Evolutionary conservation across 1,140 invertebrate genomes (phyloP), one percentile per base, ranked within the genome.

Genomic region (Dendrolimus punctatus): DNA sequence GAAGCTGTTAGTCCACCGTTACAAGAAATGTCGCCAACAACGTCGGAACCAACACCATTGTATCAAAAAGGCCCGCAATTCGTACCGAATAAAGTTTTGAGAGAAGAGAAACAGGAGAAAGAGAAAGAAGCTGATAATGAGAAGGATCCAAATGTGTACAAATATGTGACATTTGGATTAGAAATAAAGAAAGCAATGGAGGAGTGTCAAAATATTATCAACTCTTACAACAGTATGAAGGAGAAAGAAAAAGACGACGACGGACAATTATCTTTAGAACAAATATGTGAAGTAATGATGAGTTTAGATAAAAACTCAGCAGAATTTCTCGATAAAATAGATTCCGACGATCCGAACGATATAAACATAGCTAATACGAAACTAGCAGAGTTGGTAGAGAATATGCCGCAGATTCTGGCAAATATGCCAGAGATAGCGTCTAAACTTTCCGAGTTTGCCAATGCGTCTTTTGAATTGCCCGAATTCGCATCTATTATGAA

Each of bases 141-240:
- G 4, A 68, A 74, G 46, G 74, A 81, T 40, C 47, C 64, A 0
- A 78, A 74, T 52, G 67, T 79, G 0, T 76, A 75, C 23, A 86
- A 81, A 49, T 81, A 83, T 50, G 75, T 82, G 0, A 77, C 73
- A 0, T 83, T 81, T 10, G 80, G 80, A 2, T 40, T 84, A 37
- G 80, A 84, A 65, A 83, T 86, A 36, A 86, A 86, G 52, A 82
- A 80, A 57, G 80, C 83, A 5, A 82, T 86, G 73, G 83, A 84
- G 48, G 80, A 83, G 46, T 86, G 80, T 54, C 79, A 84, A 55
- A 81, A 84, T 58, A 83, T 86, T 39, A 84, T 86, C 5, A 81
- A 83, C 50, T 81, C 80, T 1, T 84, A 80, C n/a, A 80, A 78
- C 39, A 66, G 60, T 39, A 65, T 68, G 2, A 76, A 69, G 40